Percentiles rank a stretch among this genome's conserved stretches.
phyloP scores from a whole-genome alignment of 2,113 vertebrate genomes.

The Athene cunicularia region DNA sequence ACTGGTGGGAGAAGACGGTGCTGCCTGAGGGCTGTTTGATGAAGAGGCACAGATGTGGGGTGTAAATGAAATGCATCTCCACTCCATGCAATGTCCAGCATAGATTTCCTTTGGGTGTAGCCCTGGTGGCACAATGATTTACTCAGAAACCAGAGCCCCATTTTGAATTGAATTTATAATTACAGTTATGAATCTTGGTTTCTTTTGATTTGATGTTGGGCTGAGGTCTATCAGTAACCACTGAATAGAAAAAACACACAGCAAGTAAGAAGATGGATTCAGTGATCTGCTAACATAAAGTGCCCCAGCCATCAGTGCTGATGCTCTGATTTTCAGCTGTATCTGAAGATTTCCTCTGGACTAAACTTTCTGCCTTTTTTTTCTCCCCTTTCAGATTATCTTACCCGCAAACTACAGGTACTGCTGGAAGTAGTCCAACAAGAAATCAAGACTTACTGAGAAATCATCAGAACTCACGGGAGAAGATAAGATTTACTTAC shows the following conservation, averaged over 20 bases:
- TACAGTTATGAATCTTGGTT: not conserved
- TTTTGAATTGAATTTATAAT: not conserved
- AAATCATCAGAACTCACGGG: not conserved
- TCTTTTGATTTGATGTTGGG: not conserved
- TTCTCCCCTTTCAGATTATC: slow-evolving; percentile 46
- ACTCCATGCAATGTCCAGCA: not conserved
- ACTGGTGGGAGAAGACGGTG: not conserved
- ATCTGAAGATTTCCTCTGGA: not conserved
- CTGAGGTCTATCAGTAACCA: not conserved
- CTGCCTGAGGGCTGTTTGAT: not conserved
- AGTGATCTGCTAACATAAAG: not conserved
- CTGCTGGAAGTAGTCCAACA: slow-evolving; percentile 75
- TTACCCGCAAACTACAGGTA: slow-evolving; percentile 73
- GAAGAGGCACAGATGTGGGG: not conserved
- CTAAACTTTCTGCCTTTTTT: not conserved
- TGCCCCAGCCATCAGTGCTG: not conserved
- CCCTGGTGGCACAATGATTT: not conserved
- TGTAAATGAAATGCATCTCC: not conserved
- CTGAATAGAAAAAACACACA: not conserved
- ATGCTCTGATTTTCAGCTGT: not conserved
- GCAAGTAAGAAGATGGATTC: not conserved
- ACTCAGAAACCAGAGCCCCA: not conserved
- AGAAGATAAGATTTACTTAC: not conserved
- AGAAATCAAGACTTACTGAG: slow-evolving; percentile 75
- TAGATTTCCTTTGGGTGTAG: not conserved